A percentile compares a stretch with the other conserved stretches of the same genome.
Evolutionary conservation across 1,140 invertebrate species (phyloP).

Genomic region (Aphaenogaster floridana): DNA sequence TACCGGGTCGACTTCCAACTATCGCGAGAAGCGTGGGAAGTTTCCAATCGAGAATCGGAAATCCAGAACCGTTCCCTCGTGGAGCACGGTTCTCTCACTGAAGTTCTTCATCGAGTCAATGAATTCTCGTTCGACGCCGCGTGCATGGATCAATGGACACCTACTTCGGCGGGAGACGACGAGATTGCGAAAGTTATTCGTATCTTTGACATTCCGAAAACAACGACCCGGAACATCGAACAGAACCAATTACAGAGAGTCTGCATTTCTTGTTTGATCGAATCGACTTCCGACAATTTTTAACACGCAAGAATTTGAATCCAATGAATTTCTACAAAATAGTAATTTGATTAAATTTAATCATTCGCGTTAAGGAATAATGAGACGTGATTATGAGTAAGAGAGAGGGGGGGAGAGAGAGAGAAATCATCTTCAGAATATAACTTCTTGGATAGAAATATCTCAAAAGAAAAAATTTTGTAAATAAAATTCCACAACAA

Average conservation of each 20-base stretch:
- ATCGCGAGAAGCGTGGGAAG: constrained; percentile 33
- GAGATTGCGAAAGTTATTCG: constrained; percentile 63
- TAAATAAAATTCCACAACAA: background rate
- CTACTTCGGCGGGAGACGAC: constrained; percentile 26
- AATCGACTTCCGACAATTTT: background rate
- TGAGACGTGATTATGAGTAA: too few relatives aligned
- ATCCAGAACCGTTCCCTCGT: constrained; percentile 25
- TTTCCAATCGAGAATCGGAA: constrained; percentile 51
- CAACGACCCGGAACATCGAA: constrained; percentile 44
- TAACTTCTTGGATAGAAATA: background rate
- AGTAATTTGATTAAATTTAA: background rate
- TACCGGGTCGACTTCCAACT: constrained; percentile 17
- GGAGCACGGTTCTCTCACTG: background rate
- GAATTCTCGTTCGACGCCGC: constrained; percentile 36
- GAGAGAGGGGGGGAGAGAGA: background rate
- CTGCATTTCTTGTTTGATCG: background rate
- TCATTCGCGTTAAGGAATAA: background rate
- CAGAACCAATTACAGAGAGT: constrained; percentile 39
- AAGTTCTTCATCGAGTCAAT: constrained; percentile 59
- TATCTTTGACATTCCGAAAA: constrained; percentile 59
- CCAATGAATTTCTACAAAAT: background rate
- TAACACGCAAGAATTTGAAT: background rate
- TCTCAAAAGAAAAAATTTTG: background rate
- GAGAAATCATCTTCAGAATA: background rate
- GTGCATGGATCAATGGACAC: constrained; percentile 50